Percentiles rank a stretch among this genome's conserved stretches.
Evolutionary conservation across 2,888 invertebrate species (phyloP).

Genomic region (Cephus runcator): DNA sequence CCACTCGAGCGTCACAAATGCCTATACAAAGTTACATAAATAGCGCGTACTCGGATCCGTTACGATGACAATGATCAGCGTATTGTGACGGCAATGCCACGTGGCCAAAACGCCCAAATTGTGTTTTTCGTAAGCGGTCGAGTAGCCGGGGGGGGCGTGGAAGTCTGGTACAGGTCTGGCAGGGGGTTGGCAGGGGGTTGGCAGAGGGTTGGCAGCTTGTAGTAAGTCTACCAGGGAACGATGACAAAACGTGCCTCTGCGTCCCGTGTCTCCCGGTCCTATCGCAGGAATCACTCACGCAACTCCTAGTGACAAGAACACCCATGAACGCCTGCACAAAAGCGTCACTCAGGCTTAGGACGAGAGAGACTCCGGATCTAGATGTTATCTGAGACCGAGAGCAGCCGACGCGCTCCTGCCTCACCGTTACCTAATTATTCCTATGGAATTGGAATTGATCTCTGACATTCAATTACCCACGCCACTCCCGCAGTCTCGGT

Average conservation of each 20-base stretch:
- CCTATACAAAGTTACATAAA: slow-evolving; percentile 38
- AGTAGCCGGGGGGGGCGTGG: slow-evolving; percentile 23
- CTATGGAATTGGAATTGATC: slow-evolving; percentile 12
- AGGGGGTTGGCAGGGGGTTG: not conserved
- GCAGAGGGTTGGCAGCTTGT: too few species aligned
- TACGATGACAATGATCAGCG: slow-evolving; percentile 48
- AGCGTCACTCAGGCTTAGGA: slow-evolving; percentile 62
- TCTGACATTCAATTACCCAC: slow-evolving; percentile 3
- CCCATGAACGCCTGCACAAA: slow-evolving; percentile 49
- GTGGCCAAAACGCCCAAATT: slow-evolving; percentile 52
- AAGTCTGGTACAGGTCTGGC: slow-evolving; percentile 11
- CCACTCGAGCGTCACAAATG: slow-evolving; percentile 45
- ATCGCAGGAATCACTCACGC: slow-evolving; percentile 22
- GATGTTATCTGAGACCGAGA: slow-evolving; percentile 44
- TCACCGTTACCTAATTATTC: slow-evolving; percentile 54
- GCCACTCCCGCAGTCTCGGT: not conserved
- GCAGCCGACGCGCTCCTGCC: slow-evolving; percentile 21
- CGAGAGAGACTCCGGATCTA: slow-evolving; percentile 40
- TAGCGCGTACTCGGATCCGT: slow-evolving; percentile 41
- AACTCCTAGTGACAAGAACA: slow-evolving; percentile 34
- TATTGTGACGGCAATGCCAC: slow-evolving; percentile 55
- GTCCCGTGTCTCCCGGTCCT: slow-evolving; percentile 1
- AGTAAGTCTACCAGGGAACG: not conserved
- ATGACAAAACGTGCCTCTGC: slow-evolving; percentile 24
- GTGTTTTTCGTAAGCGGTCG: slow-evolving; percentile 42